These are phyloP conservation scores for Sympetrum striolatum DNA, from an alignment of 2,888 invertebrate genomes.

Conservation along the genomic window DNA sequence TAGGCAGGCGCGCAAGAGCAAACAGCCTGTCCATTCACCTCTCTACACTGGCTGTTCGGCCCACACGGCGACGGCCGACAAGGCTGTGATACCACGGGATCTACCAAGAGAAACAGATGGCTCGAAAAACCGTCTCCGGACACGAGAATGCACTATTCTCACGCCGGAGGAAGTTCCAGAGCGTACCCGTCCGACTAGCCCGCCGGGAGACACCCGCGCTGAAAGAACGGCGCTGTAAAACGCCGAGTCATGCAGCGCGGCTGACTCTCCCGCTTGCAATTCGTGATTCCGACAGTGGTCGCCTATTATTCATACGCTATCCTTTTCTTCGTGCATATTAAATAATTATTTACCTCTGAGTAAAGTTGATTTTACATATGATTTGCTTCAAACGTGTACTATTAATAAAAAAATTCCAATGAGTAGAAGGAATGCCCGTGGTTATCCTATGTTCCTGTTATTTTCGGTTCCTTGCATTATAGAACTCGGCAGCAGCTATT, in stretches of 20 bases:
- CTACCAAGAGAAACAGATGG: conserved; percentile 35
- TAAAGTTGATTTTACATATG: no score
- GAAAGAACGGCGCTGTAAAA: background rate
- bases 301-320: background rate
- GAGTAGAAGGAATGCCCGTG: no score
- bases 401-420: no score
- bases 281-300: background rate
- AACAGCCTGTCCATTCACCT: conserved; percentile 62
- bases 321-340: no score
- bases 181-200: no score
- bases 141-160: background rate
- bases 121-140: background rate
- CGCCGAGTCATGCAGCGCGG: background rate
- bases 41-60: conserved; percentile 56
- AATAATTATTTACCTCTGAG: no score
- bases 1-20: conserved; percentile 58
- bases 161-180: conserved; percentile 58
- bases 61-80: conserved; percentile 52
- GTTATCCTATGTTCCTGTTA: no score
- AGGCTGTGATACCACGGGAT: conserved; percentile 48
- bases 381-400: no score
- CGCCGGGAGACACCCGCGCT: background rate
- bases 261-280: background rate
- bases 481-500: no score
- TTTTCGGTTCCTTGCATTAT: no score